phyloP scores from a whole-genome alignment of 2,888 invertebrate genomes.

The Tinea pellionella region DNA sequence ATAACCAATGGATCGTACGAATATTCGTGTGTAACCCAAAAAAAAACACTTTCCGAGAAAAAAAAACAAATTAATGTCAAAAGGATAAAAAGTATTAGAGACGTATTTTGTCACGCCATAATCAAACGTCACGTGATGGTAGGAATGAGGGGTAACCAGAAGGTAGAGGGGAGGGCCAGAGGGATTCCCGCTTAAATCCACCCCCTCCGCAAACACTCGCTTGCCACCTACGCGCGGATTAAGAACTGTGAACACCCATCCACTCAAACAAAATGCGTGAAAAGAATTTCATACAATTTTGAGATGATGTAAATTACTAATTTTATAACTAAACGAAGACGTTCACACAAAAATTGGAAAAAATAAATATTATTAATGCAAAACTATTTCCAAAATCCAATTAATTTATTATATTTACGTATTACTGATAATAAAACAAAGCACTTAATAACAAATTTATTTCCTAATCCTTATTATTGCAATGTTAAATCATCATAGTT shows the following conservation, averaged over 20 bases:
- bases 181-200: slow-evolving; percentile 14
- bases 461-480: too few relatives aligned
- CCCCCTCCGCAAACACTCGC: slow-evolving; percentile 30
- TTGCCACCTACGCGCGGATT: slow-evolving; percentile 32
- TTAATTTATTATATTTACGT: too few relatives aligned
- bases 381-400: too few relatives aligned
- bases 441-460: too few relatives aligned
- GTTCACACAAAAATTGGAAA: too few relatives aligned
- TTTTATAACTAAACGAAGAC: too few relatives aligned
- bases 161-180: neutral
- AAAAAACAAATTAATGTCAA: neutral
- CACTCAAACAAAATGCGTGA: slow-evolving; percentile 16
- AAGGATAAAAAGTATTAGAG: slow-evolving; percentile 12
- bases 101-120: slow-evolving; percentile 16
- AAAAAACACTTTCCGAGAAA: neutral
- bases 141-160: slow-evolving; percentile 12
- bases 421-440: too few relatives aligned
- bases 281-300: neutral
- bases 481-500: too few relatives aligned
- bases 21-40: neutral
- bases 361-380: too few relatives aligned
- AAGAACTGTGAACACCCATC: slow-evolving; percentile 27
- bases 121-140: slow-evolving; percentile 19
- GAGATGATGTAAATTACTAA: too few relatives aligned
- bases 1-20: too few relatives aligned